These are phyloP conservation scores for Melanotaenia maccullochi DNA, from an alignment of 2,797 vertebrate genomes.

Conservation along the genomic window DNA sequence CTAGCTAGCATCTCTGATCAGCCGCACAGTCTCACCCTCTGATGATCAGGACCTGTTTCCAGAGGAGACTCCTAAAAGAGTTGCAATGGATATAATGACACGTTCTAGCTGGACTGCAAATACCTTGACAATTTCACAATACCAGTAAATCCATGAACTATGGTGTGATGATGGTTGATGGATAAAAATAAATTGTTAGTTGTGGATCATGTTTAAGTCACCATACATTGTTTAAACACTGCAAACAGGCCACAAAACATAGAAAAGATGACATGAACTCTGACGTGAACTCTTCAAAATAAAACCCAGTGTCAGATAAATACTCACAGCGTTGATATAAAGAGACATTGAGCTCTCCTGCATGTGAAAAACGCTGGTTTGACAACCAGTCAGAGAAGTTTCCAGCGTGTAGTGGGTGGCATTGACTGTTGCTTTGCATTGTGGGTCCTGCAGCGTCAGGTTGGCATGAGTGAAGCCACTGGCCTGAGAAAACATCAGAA, in stretches of 20 bases:
- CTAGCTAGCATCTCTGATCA: not conserved
- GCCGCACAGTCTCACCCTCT: no score
- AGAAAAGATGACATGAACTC: not conserved
- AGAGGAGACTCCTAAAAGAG: no score
- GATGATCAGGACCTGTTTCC: no score
- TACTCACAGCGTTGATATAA: conserved; percentile 94
- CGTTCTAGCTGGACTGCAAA: no score
- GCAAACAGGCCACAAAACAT: not conserved
- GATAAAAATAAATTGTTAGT: no score
- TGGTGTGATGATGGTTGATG: not conserved
- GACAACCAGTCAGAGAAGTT: conserved; percentile 87
- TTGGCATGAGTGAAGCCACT: conserved; percentile 84
- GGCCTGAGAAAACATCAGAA: conserved; percentile 78
- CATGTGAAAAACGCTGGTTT: conserved; percentile 79
- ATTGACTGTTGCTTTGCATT: conserved; percentile 91
- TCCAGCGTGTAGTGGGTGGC: conserved; percentile 95
- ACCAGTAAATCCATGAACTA: not conserved
- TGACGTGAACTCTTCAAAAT: not conserved
- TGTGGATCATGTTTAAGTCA: no score
- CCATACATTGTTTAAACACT: no score
- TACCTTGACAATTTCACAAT: no score
- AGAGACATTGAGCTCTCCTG: conserved; percentile 75
- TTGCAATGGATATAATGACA: not conserved
- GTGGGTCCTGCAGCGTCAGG: conserved; percentile 90
- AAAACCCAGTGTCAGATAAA: conserved; percentile 1